These are phyloP conservation scores for Tympanoctomys barrerae DNA, from an alignment of 2,797 vertebrate species.

Conservation along the genomic window DNA sequence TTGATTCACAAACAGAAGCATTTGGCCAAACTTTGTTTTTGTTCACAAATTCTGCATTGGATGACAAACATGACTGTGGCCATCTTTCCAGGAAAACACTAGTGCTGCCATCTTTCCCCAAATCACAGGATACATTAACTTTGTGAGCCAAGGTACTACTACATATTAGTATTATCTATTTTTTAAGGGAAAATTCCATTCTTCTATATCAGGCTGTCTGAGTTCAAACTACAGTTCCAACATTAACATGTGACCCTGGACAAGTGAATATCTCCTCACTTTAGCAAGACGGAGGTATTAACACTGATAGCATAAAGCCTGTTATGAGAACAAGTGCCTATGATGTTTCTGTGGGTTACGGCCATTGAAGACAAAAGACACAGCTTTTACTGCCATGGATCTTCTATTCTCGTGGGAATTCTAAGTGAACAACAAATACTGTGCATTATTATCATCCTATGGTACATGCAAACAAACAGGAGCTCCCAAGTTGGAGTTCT, in stretches of 20 bases:
- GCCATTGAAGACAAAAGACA: conserved; percentile 23
- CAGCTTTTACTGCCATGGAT: not conserved
- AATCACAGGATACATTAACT: not conserved
- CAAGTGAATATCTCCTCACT: conserved; percentile 9
- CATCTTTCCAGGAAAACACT: not conserved
- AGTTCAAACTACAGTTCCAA: conserved; percentile 11
- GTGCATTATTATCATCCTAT: not conserved
- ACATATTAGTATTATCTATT: not conserved
- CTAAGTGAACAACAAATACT: conserved; percentile 33
- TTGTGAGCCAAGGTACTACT: not conserved
- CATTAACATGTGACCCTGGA: conserved; percentile 1
- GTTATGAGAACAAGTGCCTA: not conserved
- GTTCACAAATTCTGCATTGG: not conserved
- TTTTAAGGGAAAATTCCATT: conserved; percentile 52
- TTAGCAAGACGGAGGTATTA: conserved; percentile 34
- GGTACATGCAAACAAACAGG: not conserved
- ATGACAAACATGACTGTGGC: not conserved
- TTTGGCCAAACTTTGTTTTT: not conserved
- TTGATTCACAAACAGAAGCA: not conserved
- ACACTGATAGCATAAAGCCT: not conserved
- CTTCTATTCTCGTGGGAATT: conserved; percentile 27
- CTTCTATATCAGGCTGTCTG: conserved; percentile 1
- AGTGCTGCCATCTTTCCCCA: not conserved
- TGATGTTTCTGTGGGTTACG: not conserved
- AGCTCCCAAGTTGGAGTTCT: conserved; percentile 12